A percentile compares a stretch with the other conserved stretches of the same genome.
These are phyloP conservation scores for Macrotus californicus DNA, from an alignment of 2,113 vertebrate genomes.

Conservation along the genomic window DNA sequence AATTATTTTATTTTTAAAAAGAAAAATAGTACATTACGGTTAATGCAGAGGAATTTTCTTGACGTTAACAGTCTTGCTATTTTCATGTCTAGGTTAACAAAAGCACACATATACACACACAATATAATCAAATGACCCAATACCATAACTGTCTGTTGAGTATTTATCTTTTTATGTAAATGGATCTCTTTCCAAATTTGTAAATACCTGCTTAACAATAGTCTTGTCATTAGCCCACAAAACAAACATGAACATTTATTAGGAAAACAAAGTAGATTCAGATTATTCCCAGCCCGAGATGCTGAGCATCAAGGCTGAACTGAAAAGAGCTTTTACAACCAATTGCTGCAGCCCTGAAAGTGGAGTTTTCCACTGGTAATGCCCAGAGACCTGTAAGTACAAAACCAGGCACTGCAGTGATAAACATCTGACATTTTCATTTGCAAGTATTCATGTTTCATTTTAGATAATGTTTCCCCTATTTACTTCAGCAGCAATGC, in stretches of 20 bases:
- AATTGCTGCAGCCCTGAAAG: slow-evolving; percentile 43
- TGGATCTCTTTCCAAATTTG: neutral
- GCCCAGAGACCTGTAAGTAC: slow-evolving; percentile 30
- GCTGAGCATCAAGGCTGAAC: neutral
- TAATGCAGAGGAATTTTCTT: neutral
- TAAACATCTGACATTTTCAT: slow-evolving; percentile 72
- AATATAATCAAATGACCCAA: neutral
- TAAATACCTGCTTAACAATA: neutral
- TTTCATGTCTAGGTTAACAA: slow-evolving; percentile 20
- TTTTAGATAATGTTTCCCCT: slow-evolving; percentile 73
- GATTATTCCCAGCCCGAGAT: neutral
- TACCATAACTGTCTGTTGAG: neutral
- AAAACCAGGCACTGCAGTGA: slow-evolving; percentile 18
- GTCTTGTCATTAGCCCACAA: neutral
- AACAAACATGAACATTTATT: neutral
- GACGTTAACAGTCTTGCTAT: neutral
- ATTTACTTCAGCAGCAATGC: slow-evolving; percentile 77
- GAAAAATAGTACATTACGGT: neutral
- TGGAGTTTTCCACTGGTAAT: slow-evolving; percentile 39
- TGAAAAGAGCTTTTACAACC: slow-evolving; percentile 5
- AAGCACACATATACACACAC: neutral
- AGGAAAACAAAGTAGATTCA: neutral
- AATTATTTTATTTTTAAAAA: neutral
- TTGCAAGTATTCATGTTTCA: slow-evolving; percentile 67
- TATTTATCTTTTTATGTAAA: neutral